phyloP scores from a whole-genome alignment of 1,140 invertebrate species.

The Akabosia matsudoensis region DNA sequence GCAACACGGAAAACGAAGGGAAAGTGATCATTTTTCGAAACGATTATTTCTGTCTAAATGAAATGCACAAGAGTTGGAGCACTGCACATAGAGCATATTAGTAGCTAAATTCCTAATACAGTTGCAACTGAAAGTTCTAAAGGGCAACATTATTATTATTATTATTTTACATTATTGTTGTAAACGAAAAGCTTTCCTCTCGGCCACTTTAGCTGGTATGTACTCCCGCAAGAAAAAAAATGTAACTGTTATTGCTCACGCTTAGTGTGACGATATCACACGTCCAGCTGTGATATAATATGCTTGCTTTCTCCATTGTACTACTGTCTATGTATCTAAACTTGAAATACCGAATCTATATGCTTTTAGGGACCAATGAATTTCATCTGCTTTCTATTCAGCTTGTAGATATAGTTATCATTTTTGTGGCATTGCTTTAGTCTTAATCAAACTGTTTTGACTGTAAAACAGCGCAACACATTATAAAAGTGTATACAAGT shows the following conservation, averaged over 20 bases:
- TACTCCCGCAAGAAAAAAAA: background rate
- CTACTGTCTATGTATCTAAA: no score
- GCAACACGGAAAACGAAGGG: background rate
- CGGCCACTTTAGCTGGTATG: background rate
- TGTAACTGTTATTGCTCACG: slow-evolving; percentile 23
- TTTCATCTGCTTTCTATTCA: no score
- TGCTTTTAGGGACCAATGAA: no score
- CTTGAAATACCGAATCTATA: no score
- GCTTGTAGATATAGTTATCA: slow-evolving; percentile 18
- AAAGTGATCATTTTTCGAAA: slow-evolving; percentile 16
- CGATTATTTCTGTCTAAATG: background rate
- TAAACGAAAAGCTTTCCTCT: background rate
- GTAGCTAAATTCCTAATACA: no score
- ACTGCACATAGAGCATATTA: no score
- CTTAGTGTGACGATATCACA: slow-evolving; percentile 18
- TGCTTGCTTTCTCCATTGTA: no score
- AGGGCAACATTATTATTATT: slow-evolving; percentile 3
- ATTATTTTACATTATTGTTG: background rate
- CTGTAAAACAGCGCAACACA: background rate
- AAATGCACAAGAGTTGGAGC: background rate
- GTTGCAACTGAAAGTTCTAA: background rate
- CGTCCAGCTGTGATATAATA: slow-evolving; percentile 24
- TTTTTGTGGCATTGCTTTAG: background rate
- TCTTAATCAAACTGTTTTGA: background rate
- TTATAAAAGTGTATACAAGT: background rate